Percentiles rank a stretch among this genome's conserved stretches.
These are phyloP conservation scores for Andrena chrysosceles DNA, from an alignment of 2,888 invertebrate genomes.

Conservation along the genomic window DNA sequence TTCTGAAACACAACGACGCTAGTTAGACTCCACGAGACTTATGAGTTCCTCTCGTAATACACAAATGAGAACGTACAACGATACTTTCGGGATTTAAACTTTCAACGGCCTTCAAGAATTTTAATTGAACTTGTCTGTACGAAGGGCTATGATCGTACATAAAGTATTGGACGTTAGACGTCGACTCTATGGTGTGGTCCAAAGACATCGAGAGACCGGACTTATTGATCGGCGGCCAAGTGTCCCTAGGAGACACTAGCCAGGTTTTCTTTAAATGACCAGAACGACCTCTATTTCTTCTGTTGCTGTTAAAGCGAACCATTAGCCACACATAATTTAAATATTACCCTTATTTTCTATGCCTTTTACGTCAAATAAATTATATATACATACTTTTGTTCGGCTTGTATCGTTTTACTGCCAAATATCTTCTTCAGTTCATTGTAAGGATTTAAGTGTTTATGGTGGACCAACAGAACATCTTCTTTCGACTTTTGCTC, in stretches of 20 bases:
- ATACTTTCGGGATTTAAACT: slow-evolving; percentile 92
- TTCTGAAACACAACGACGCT: slow-evolving; percentile 82
- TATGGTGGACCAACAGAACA: slow-evolving; percentile 88
- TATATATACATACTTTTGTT: slow-evolving; percentile 84
- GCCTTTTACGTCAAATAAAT: not conserved
- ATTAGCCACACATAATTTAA: not conserved
- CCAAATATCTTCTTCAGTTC: slow-evolving; percentile 94
- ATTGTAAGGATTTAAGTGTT: slow-evolving; percentile 92
- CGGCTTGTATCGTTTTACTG: slow-evolving; percentile 90
- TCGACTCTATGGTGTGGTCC: slow-evolving; percentile 84
- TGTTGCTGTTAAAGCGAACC: slow-evolving; percentile 84
- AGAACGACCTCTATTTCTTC: slow-evolving; percentile 86
- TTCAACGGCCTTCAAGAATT: slow-evolving; percentile 92
- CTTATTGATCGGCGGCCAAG: slow-evolving; percentile 90
- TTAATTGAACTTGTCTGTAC: slow-evolving; percentile 91
- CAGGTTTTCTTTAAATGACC: slow-evolving; percentile 88
- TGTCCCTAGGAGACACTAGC: slow-evolving; percentile 90
- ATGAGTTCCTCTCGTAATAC: not conserved
- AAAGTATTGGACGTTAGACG: slow-evolving; percentile 87
- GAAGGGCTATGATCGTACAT: slow-evolving; percentile 90
- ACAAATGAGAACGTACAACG: slow-evolving; percentile 85
- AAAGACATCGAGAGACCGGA: slow-evolving; percentile 91
- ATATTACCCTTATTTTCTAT: not conserved
- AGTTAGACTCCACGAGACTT: no score
- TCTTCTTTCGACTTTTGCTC: slow-evolving; percentile 82